Evolutionary conservation across 2,888 invertebrate genomes (phyloP).

Genomic region (Campoplex capitator): DNA sequence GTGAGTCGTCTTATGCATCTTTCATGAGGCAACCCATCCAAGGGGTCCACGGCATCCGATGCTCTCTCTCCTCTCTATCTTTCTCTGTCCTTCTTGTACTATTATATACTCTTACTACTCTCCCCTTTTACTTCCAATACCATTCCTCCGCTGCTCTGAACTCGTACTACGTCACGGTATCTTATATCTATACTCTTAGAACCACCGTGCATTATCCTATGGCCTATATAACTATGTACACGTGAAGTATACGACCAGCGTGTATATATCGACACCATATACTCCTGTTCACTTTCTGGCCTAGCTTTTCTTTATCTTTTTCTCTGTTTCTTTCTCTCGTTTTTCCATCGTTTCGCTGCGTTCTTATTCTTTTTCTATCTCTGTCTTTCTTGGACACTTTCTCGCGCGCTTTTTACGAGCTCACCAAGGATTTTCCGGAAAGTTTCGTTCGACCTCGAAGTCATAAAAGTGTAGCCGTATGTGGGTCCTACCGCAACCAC

Average conservation of each 20-base stretch:
- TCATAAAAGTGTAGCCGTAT: constrained; percentile 54
- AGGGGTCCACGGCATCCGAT: constrained; percentile 82
- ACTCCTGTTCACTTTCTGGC: constrained; percentile 41
- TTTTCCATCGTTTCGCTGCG: neutral
- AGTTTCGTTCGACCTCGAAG: constrained; percentile 59
- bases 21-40: constrained; percentile 84
- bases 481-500: constrained; percentile 66
- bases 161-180: constrained; percentile 72
- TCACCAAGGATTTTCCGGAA: constrained; percentile 59
- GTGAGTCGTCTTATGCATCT: constrained; percentile 85
- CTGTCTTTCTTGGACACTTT: constrained; percentile 49
- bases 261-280: constrained; percentile 53
- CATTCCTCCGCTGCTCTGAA: constrained; percentile 67
- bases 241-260: constrained; percentile 42
- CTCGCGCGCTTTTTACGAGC: constrained; percentile 60
- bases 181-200: constrained; percentile 54
- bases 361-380: constrained; percentile 36
- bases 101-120: constrained; percentile 48
- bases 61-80: constrained; percentile 60
- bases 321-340: constrained; percentile 30
- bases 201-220: constrained; percentile 57
- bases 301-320: constrained; percentile 61
- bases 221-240: constrained; percentile 23
- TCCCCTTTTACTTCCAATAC: constrained; percentile 53
- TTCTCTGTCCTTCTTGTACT: constrained; percentile 51